Percentiles rank a stretch among this genome's conserved stretches.
phyloP scores from a whole-genome alignment of 2,888 invertebrate genomes.

The Catocala fraxini region DNA sequence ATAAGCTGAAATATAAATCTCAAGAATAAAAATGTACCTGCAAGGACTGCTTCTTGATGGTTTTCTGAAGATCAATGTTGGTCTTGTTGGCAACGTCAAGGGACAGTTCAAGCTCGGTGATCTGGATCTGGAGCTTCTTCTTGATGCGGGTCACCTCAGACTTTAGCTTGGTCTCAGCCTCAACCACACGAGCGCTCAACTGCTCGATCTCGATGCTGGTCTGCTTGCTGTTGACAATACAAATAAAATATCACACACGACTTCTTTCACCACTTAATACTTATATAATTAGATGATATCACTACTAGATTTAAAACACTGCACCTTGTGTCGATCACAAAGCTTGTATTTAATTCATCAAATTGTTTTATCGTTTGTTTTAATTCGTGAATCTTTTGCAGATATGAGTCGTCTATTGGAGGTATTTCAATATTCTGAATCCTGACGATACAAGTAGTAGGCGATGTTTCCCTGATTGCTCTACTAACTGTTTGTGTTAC shows the following conservation, averaged over 20 bases:
- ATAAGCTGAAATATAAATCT: background rate
- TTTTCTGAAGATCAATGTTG: constrained; percentile 98
- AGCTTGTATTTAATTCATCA: constrained; percentile 87
- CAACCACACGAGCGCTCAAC: constrained; percentile 97
- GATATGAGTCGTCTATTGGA: constrained; percentile 85
- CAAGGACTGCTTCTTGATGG: constrained; percentile 98
- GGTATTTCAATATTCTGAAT: constrained; percentile 71
- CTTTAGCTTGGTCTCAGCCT: constrained; percentile 98
- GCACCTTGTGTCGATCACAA: constrained; percentile 90
- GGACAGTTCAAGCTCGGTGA: constrained; percentile 98
- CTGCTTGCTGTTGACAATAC: constrained; percentile 92
- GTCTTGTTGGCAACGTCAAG: constrained; percentile 99
- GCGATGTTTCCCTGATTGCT: constrained; percentile 67
- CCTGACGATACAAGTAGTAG: constrained; percentile 71
- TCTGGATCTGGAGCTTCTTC: constrained; percentile 99
- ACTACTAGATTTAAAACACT: background rate
- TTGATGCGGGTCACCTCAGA: constrained; percentile 98
- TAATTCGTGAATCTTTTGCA: constrained; percentile 87
- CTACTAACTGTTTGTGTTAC: constrained; percentile 65
- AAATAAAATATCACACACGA: constrained; percentile 23
- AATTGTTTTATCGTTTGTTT: constrained; percentile 89
- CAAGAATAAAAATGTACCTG: constrained; percentile 85
- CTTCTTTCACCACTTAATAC: background rate
- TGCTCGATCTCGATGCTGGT: constrained; percentile 99
- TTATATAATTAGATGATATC: background rate